Evolutionary conservation across 1,140 invertebrate genomes (phyloP), one percentile per base, ranked within the genome.

Genomic region (Dryas iulia): DNA sequence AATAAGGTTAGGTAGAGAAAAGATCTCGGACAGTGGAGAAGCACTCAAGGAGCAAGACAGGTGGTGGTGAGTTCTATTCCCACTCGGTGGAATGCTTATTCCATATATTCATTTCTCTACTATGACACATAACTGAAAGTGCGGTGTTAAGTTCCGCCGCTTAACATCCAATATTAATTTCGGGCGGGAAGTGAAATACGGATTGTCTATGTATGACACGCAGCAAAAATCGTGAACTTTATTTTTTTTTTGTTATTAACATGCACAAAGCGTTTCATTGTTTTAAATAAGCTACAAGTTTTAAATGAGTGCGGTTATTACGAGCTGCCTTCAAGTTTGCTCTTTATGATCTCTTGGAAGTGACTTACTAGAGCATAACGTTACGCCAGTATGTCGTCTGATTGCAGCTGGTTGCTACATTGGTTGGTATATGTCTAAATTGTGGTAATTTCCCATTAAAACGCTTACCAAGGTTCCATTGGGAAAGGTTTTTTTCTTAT

Each of bases 341-440:
- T 69, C 39, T 47, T 47, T 69, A 69, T 69, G 56, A 63, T 69
- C 60, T 57, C 33, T 69, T 69, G 54, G 54, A 56, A 59, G 39
- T 62, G 58, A 75, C 66, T 83, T 81, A 86, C 74, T 82, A 87
- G 86, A 89, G 83, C 86, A 70, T 71, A 81, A 81, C 76, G 72
- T 79, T 78, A 83, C 79, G 69, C 65, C 57, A 68, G 65, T 71
- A 84, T 89, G 84, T 89, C 86, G 75, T 81, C 77, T 65, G 64
- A 83, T 59, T 53, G 66, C 80, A 74, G 66, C 73, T 31, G 69
- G 69, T 87, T 86, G 78, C 83, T 53, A 79, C 81, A 84, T 66
- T 28, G 61, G 83, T 47, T 1, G 7, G 78, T 82, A 82, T 86
- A 85, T 84, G 81, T 81, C 81, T 80, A 73, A 81, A 79, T 74